Conservation (phyloP, 2,888 invertebrate species). For the Cheilosia scutellata region DNA sequence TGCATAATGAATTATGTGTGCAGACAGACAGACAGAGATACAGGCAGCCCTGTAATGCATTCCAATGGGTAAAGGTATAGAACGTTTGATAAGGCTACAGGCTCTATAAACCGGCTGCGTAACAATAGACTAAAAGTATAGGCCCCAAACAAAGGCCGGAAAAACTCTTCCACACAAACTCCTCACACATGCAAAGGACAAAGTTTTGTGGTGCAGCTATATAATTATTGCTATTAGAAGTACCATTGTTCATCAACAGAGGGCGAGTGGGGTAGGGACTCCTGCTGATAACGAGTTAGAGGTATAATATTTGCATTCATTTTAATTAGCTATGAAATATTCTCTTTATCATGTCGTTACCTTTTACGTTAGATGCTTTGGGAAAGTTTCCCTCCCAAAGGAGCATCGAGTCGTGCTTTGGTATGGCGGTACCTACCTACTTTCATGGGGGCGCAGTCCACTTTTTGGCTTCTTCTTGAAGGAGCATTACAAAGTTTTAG, state of each 20-base stretch:
- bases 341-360: conserved; percentile 71
- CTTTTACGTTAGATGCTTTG: conserved; percentile 43
- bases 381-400: conserved; percentile 28
- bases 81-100: conserved; percentile 45
- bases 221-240: conserved; percentile 65
- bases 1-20: conserved; percentile 70
- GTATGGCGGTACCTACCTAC: too few species aligned
- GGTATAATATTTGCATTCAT: conserved; percentile 72
- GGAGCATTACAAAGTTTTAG: conserved; percentile 18
- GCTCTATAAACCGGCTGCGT: conserved; percentile 30
- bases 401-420: not conserved
- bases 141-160: conserved; percentile 38
- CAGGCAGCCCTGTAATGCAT: conserved; percentile 50
- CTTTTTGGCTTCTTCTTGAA: conserved; percentile 3
- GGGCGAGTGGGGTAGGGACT: not conserved
- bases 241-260: conserved; percentile 41
- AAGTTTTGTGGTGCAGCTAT: conserved; percentile 63
- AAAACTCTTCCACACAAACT: not conserved
- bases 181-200: conserved; percentile 38
- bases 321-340: conserved; percentile 75
- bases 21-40: conserved; percentile 29
- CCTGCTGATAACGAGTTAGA: conserved; percentile 53
- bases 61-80: not conserved
- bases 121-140: conserved; percentile 61
- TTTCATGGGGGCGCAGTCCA: not conserved